A percentile compares a stretch with the other conserved stretches of the same genome.
phyloP scores from a whole-genome alignment of 1,140 invertebrate genomes.

The Diuraphis noxia region DNA sequence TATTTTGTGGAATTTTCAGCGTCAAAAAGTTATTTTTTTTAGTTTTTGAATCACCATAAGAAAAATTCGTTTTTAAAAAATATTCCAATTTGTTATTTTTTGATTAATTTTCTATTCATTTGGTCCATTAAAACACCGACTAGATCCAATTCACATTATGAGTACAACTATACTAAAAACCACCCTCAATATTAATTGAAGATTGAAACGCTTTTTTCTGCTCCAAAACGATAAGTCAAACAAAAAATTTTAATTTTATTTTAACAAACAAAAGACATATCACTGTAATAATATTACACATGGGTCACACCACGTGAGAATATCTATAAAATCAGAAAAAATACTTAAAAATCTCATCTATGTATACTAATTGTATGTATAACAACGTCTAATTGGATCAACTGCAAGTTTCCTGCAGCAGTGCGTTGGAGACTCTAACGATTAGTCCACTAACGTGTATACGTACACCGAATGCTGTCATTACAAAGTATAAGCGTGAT shows the following conservation, averaged over 20 bases:
- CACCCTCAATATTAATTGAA: not conserved
- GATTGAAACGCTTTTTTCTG: not conserved
- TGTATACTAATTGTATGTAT: not conserved
- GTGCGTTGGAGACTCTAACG: not conserved
- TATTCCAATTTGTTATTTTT: not conserved
- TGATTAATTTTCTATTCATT: not conserved
- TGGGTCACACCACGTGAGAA: not conserved
- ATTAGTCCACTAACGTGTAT: not conserved
- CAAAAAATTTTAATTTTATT: not conserved
- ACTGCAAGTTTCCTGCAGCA: not conserved
- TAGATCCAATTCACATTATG: not conserved
- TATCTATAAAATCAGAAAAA: not conserved
- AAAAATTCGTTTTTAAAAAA: too few relatives aligned
- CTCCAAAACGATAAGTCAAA: not conserved
- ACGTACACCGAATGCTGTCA: not conserved
- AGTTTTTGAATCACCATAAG: too few relatives aligned
- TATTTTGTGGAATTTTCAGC: too few relatives aligned
- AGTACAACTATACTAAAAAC: not conserved
- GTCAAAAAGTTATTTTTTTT: too few relatives aligned
- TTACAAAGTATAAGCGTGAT: conserved; percentile 9
- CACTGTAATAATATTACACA: not conserved
- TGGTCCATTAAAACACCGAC: not conserved
- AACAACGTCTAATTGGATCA: not conserved
- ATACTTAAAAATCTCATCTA: not conserved
- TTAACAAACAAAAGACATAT: too few relatives aligned